phyloP scores from a whole-genome alignment of 2,797 vertebrate species.

The Acipenser oxyrinchus region DNA sequence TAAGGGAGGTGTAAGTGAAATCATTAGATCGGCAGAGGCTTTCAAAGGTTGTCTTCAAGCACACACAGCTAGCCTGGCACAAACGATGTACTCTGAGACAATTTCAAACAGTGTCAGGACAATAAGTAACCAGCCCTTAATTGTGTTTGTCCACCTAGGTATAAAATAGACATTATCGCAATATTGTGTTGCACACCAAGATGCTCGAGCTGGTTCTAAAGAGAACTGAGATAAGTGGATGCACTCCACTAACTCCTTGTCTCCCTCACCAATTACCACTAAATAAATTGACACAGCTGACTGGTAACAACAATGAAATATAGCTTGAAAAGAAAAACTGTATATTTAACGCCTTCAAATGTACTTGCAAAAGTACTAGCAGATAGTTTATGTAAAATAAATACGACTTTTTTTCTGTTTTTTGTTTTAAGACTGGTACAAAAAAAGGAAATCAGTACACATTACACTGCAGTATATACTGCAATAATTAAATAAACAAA shows the following conservation, averaged over 20 bases:
- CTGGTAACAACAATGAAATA: conserved; percentile 70
- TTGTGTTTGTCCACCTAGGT: conserved; percentile 99
- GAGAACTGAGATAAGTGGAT: conserved; percentile 83
- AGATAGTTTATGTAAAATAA: conserved; percentile 43
- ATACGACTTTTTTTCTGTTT: background rate
- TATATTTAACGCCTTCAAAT: conserved; percentile 60
- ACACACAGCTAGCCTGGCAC: conserved; percentile 85
- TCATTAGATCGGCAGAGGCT: conserved; percentile 93
- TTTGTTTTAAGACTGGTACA: too few species aligned
- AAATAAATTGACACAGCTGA: conserved; percentile 75
- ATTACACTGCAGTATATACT: too few species aligned
- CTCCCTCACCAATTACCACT: conserved; percentile 71
- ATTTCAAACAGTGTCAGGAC: conserved; percentile 88
- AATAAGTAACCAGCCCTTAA: conserved; percentile 91
- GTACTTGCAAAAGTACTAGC: conserved; percentile 59
- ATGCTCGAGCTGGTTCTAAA: conserved; percentile 79
- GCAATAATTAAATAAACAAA: too few species aligned
- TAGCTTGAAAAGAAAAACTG: conserved; percentile 57
- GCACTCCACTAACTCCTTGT: conserved; percentile 79
- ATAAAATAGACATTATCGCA: conserved; percentile 97
- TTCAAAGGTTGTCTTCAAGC: conserved; percentile 93
- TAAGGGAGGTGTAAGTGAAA: conserved; percentile 98
- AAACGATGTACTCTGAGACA: conserved; percentile 77
- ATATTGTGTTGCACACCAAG: conserved; percentile 82
- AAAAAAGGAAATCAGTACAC: too few species aligned